Conservation (phyloP, 2,113 vertebrate genomes). For the Phylloscopus trochilus region DNA sequence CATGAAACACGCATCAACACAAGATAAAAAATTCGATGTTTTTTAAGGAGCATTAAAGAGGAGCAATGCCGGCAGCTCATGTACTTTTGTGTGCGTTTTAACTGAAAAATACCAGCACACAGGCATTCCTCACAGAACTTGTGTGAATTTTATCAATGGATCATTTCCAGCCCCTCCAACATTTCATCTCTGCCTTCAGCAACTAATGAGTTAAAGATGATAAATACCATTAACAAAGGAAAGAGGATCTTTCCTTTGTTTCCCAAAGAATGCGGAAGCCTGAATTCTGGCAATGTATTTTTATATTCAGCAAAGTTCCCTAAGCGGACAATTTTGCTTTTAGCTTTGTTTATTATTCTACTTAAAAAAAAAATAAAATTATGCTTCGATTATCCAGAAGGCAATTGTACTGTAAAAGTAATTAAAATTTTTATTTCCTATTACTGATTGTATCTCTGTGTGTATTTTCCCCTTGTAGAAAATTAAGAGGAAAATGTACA, state of each 20-base stretch:
- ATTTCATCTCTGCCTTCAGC: constrained; percentile 27
- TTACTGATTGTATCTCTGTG: background rate
- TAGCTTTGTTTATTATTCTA: background rate
- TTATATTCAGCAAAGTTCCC: background rate
- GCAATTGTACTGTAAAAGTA: background rate
- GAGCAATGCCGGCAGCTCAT: background rate
- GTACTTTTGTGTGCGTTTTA: background rate
- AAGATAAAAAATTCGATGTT: background rate
- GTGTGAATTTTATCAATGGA: background rate
- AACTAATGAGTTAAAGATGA: constrained; percentile 66
- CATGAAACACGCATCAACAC: background rate
- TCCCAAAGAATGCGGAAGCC: constrained; percentile 42
- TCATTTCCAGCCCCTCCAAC: background rate
- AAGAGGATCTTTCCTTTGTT: constrained; percentile 67
- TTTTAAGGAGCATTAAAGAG: background rate
- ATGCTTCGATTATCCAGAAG: background rate
- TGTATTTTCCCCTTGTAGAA: background rate
- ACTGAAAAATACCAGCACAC: background rate
- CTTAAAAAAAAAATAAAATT: background rate
- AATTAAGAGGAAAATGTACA: background rate
- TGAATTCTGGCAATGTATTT: constrained; percentile 18
- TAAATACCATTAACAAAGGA: constrained; percentile 68
- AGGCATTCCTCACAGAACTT: background rate
- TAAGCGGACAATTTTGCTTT: background rate
- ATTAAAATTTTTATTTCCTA: background rate